Evolutionary conservation across 2,888 invertebrate species (phyloP), one percentile per base, ranked within the genome.

Genomic region (Raillietiella orientalis): DNA sequence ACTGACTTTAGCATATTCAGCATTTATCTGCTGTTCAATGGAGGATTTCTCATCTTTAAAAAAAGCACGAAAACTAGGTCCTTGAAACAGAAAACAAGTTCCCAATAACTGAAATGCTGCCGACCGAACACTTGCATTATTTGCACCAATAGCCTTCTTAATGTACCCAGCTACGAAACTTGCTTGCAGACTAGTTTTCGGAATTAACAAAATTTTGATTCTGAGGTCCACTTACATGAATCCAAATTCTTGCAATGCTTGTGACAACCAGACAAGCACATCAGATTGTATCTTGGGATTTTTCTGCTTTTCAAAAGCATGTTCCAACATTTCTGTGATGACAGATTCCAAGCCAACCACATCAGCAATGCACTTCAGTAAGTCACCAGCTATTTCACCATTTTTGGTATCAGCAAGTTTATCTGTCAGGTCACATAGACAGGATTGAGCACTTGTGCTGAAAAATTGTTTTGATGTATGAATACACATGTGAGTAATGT

Each of bases 221-320:
- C 6, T 17, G n/a, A 8, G 6, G n/a, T 17, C 6, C 3, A 56
- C 62, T 59, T 44, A 70, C 66, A 54, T 53, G 39, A 75, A 65
- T 3, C 84, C 82, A 52, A 82, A 84, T 41, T 82, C 79, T 38
- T 62, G 60, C 4, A 84, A 55, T 1, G 75, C 66, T 21, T 47
- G 57, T 2, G 62, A 50, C 31, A 77, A 53, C 79, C 82, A 84
- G 29, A 57, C 55, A 27, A 82, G 53, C 28, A 71, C 56, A 45
- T 82, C 82, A 1, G 70, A 62, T 40, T 77, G 74, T 21, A 77
- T 72, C 47, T 79, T 79, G 0, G 82, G 82, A 40, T 70, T 82
- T 47, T 77, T 79, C 45, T 79, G 75, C 9, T 15, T 22, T 17
- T 41, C 62, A 45, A 77, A 71, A 0, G 74, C 70, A 41, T 60